These are phyloP conservation scores for Musca domestica DNA, from an alignment of 1,140 invertebrate species.

Conservation along the genomic window DNA sequence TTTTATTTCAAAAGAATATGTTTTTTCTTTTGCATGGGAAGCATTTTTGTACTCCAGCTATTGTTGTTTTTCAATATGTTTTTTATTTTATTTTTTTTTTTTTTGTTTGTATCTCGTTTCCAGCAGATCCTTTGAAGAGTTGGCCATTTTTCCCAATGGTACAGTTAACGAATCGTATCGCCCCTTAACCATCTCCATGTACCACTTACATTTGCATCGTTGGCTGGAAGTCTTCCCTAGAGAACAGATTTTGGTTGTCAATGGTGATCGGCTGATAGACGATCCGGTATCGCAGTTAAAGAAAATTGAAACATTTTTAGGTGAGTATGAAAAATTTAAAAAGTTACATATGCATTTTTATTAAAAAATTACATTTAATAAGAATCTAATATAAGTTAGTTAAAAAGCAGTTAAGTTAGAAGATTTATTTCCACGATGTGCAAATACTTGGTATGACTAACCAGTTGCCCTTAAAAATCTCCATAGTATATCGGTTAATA, in stretches of 20 bases:
- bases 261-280: conserved; percentile 92
- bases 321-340: conserved; percentile 34
- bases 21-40: too few species aligned
- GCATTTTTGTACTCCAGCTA: too few species aligned
- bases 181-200: conserved; percentile 79
- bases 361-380: too few species aligned
- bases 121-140: conserved; percentile 72
- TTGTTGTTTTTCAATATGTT: neutral
- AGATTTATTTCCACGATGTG: too few species aligned
- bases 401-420: too few species aligned
- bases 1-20: neutral
- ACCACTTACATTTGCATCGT: conserved; percentile 77
- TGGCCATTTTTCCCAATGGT: conserved; percentile 76
- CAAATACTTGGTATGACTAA: too few species aligned
- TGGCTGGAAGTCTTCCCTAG: conserved; percentile 87
- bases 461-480: too few species aligned
- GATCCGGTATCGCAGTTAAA: conserved; percentile 89
- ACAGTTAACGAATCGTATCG: conserved; percentile 79
- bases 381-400: too few species aligned
- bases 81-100: neutral
- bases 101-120: conserved; percentile 18
- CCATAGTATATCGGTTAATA: too few species aligned
- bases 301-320: conserved; percentile 86
- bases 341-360: too few species aligned
- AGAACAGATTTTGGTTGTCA: conserved; percentile 90